Evolutionary conservation across 2,113 vertebrate genomes (phyloP).

Genomic region (Thalassarche chlororhynchos): DNA sequence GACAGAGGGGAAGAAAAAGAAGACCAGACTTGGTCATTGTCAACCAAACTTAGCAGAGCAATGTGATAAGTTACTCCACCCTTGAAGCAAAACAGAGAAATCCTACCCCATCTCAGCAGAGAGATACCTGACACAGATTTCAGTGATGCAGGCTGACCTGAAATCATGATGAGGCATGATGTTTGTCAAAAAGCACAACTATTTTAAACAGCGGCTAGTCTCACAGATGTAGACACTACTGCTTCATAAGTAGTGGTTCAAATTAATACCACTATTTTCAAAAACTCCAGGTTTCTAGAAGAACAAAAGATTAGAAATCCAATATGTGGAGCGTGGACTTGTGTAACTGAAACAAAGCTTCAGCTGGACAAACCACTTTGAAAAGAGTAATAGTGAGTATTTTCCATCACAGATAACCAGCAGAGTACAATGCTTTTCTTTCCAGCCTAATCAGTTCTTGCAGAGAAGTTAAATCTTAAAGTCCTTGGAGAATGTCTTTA

Average conservation of each 20-base stretch:
- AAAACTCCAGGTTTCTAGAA: not conserved
- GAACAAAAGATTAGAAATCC: not conserved
- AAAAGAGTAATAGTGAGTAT: not conserved
- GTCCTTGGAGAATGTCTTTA: not conserved
- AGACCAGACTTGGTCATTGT: not conserved
- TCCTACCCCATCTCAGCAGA: not conserved
- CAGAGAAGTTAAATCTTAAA: not conserved
- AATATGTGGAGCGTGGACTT: accelerated
- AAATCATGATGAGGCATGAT: accelerated
- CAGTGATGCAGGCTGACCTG: not conserved
- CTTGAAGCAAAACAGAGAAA: not conserved
- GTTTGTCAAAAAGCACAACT: not conserved
- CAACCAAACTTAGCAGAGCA: not conserved
- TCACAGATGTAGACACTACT: not conserved
- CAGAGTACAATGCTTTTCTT: not conserved
- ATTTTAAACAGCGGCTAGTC: not conserved
- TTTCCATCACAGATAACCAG: not conserved
- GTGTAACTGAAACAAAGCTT: not conserved
- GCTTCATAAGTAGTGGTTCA: not conserved
- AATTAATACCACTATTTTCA: not conserved
- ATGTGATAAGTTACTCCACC: not conserved
- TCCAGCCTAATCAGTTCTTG: not conserved
- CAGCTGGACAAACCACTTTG: not conserved
- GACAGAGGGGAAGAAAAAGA: not conserved
- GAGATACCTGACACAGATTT: not conserved